These are phyloP conservation scores for Microtus richardsoni DNA, from an alignment of 2,113 vertebrate genomes.

Conservation along the genomic window DNA sequence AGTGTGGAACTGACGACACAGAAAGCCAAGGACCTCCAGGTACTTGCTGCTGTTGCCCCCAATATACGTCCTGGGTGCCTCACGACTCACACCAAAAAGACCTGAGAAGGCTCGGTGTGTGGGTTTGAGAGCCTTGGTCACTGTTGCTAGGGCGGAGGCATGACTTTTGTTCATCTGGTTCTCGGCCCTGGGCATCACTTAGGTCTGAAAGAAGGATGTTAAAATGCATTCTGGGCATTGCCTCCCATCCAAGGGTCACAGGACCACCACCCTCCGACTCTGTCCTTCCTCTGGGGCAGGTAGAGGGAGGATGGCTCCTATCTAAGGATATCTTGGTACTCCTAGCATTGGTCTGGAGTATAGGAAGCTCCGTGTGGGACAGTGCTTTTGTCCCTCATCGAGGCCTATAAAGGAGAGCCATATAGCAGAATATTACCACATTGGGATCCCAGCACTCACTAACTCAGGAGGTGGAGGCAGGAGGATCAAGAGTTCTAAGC, in stretches of 20 bases:
- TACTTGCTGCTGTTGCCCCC: neutral
- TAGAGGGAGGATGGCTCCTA: neutral
- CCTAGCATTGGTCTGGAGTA: neutral
- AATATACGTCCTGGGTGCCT: neutral
- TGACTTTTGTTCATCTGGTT: neutral
- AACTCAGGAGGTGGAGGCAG: neutral
- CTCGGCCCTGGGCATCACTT: neutral
- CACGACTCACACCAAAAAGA: neutral
- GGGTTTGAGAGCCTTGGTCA: neutral
- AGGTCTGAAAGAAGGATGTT: neutral
- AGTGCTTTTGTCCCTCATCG: neutral
- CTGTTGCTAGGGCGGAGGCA: neutral
- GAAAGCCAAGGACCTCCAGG: neutral
- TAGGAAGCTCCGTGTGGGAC: neutral
- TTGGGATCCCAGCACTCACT: neutral
- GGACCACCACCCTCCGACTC: neutral
- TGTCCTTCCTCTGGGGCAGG: neutral
- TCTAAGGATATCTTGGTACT: neutral
- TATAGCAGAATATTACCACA: neutral
- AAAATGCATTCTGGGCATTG: neutral
- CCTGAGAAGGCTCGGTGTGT: neutral
- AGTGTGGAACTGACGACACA: neutral
- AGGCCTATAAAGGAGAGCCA: neutral
- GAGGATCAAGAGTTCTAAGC: neutral
- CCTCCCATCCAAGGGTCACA: neutral